phyloP scores from a whole-genome alignment of 2,888 invertebrate genomes.

The Eupelmus urozonus region DNA sequence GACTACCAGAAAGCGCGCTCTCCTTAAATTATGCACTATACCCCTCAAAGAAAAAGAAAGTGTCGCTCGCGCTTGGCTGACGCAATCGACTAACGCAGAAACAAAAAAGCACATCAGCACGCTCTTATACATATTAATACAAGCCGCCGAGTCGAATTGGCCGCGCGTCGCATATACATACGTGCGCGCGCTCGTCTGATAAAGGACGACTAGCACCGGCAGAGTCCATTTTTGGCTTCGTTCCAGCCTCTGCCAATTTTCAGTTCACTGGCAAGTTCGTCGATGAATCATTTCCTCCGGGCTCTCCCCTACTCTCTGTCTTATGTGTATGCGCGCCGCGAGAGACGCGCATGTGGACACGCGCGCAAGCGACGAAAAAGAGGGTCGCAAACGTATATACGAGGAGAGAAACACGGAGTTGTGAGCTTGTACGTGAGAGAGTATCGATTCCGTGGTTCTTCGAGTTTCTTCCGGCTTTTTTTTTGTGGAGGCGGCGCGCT shows the following conservation, averaged over 20 bases:
- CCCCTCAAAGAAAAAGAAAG: conserved; percentile 12
- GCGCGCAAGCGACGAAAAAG: neutral
- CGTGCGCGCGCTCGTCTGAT: too few relatives aligned
- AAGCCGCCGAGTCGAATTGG: conserved; percentile 40
- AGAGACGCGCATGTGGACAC: too few relatives aligned
- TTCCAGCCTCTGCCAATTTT: conserved; percentile 53
- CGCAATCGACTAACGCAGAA: too few relatives aligned
- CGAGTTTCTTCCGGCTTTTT: too few relatives aligned
- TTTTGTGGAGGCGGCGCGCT: too few relatives aligned
- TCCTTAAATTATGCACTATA: conserved; percentile 10
- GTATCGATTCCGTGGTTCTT: too few relatives aligned
- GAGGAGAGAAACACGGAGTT: too few relatives aligned
- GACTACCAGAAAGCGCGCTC: conserved; percentile 33
- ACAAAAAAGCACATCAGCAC: too few relatives aligned
- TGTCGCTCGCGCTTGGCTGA: neutral
- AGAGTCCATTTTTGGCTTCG: conserved; percentile 56
- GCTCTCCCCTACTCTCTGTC: neutral
- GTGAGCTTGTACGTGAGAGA: too few relatives aligned
- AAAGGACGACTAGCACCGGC: conserved; percentile 35
- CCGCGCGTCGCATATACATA: too few relatives aligned
- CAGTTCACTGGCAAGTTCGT: conserved; percentile 58
- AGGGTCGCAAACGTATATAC: conserved; percentile 35
- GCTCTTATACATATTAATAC: conserved; percentile 17
- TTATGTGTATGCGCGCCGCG: neutral
- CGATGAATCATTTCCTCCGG: conserved; percentile 59